phyloP scores from a whole-genome alignment of 2,797 vertebrate species.

The Eulemur albifrons region DNA sequence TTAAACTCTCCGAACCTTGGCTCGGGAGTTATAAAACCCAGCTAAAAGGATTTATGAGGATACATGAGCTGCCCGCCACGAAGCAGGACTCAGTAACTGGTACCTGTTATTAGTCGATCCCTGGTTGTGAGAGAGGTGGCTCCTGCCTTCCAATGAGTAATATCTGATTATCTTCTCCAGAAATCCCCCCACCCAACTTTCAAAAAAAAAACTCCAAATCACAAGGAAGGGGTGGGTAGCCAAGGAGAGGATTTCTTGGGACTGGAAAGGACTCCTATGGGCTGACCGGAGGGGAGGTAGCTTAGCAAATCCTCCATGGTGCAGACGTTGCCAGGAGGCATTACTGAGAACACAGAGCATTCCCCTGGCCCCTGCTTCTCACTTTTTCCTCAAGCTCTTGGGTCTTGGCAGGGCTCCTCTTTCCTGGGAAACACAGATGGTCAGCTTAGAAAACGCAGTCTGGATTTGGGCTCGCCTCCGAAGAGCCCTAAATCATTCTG shows the following conservation, averaged over 20 bases:
- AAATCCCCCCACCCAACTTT: background rate
- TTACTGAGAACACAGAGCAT: background rate
- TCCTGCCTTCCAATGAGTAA: background rate
- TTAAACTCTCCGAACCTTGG: background rate
- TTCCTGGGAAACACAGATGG: constrained; percentile 68
- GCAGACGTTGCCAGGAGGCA: constrained; percentile 57
- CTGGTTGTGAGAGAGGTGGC: background rate
- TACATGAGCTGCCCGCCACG: background rate
- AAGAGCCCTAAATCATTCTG: background rate
- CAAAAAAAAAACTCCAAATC: background rate
- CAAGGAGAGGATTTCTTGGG: background rate
- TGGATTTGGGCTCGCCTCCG: background rate
- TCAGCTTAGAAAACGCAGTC: constrained; percentile 43
- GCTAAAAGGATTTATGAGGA: background rate
- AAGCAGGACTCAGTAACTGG: background rate
- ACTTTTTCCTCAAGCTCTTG: constrained; percentile 31
- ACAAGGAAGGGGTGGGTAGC: background rate
- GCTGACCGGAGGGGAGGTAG: background rate
- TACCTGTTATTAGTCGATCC: accelerated
- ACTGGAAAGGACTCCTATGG: background rate
- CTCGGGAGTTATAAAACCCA: background rate
- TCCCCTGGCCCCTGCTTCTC: background rate
- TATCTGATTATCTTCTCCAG: constrained; percentile 21
- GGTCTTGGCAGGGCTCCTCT: constrained; percentile 36
- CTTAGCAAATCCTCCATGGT: background rate